Evolutionary conservation across 2,797 vertebrate species (phyloP).

Genomic region (Halcyon badia): DNA sequence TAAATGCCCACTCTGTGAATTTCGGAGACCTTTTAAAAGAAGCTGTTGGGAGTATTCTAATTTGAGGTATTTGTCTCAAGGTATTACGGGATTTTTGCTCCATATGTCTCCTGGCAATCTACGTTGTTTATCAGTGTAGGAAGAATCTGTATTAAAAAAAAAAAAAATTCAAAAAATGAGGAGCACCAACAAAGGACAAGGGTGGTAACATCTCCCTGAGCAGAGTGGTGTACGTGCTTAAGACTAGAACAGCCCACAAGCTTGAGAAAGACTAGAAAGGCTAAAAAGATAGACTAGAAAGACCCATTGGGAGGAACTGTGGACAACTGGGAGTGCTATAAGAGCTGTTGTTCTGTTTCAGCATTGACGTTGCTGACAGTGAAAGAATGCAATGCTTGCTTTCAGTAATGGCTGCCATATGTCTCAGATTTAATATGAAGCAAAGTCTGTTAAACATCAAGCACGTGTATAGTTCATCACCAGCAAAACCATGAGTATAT

Average conservation of each 20-base stretch:
- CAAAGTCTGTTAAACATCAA: constrained; percentile 50
- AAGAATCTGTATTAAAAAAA: background rate
- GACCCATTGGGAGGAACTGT: background rate
- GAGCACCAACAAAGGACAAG: background rate
- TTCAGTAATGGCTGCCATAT: constrained; percentile 52
- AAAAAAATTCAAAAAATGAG: background rate
- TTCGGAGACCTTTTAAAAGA: background rate
- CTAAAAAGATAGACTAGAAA: background rate
- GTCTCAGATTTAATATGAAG: background rate
- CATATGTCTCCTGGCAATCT: background rate
- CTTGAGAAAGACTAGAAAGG: background rate
- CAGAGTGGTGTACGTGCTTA: background rate
- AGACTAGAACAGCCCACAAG: background rate
- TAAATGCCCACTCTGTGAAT: background rate
- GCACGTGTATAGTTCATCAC: constrained; percentile 4
- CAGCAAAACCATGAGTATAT: background rate
- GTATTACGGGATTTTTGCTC: background rate
- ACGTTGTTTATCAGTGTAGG: background rate
- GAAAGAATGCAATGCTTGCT: background rate
- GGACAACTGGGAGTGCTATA: background rate
- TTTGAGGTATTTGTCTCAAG: background rate
- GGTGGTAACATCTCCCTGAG: background rate
- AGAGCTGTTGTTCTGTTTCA: constrained; percentile 19
- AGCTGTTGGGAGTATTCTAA: background rate
- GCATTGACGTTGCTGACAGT: background rate